Percentiles rank a stretch among this genome's conserved stretches.
Evolutionary conservation across 2,113 vertebrate species (phyloP).

Genomic region (Turdus rufiventris): DNA sequence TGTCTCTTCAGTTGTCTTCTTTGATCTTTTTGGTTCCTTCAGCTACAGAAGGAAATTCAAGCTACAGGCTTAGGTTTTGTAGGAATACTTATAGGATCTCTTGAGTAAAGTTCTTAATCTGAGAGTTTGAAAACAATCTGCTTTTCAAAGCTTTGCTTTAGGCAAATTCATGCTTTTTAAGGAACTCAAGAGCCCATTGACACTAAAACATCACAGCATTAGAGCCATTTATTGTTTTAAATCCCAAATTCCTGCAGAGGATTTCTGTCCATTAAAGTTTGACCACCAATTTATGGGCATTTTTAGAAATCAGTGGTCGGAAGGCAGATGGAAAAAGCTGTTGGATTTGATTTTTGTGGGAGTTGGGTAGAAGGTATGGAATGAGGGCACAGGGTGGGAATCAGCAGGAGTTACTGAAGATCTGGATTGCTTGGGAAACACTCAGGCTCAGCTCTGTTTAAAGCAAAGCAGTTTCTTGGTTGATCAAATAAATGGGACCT

Average conservation of each 20-base stretch:
- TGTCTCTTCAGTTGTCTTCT: not conserved
- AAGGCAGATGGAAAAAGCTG: not conserved
- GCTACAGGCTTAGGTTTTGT: not conserved
- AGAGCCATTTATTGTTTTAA: not conserved
- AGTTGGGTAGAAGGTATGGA: not conserved
- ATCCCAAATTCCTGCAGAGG: not conserved
- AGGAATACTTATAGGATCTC: not conserved
- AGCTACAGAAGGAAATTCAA: not conserved
- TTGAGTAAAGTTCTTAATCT: not conserved
- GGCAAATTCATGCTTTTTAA: not conserved
- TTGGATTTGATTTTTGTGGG: not conserved
- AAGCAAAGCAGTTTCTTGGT: not conserved
- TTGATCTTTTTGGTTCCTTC: not conserved
- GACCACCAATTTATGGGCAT: no score
- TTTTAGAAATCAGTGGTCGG: rapidly evolving
- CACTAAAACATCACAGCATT: not conserved
- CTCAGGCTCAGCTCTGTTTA: not conserved
- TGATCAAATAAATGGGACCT: not conserved
- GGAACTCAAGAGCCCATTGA: rapidly evolving
- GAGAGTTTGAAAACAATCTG: not conserved
- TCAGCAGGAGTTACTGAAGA: no score
- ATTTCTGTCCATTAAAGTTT: not conserved
- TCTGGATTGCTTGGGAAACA: not conserved
- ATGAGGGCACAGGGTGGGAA: no score
- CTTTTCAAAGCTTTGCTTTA: not conserved